Conservation (phyloP, 2,113 vertebrate genomes). For the Lontra canadensis region DNA sequence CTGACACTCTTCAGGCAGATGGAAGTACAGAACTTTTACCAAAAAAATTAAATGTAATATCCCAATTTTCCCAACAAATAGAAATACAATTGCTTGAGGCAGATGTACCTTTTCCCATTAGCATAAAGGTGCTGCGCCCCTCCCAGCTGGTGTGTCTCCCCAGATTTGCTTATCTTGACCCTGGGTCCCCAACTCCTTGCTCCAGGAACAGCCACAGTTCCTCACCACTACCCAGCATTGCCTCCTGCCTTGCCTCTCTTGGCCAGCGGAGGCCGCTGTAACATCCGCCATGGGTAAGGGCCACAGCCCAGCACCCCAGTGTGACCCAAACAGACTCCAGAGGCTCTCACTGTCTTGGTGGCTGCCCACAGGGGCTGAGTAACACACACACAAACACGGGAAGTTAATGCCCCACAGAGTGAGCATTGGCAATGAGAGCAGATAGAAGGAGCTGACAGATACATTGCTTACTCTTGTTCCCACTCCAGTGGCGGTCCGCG, state of each 20-base stretch:
- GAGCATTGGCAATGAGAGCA: background rate
- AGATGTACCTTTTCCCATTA: background rate
- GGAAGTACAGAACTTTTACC: background rate
- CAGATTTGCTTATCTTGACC: background rate
- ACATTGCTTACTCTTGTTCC: background rate
- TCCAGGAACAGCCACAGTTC: background rate
- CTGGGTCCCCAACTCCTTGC: background rate
- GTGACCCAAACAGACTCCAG: background rate
- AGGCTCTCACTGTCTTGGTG: background rate
- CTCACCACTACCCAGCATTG: background rate
- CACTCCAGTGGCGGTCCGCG: background rate
- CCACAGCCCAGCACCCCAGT: too few species aligned
- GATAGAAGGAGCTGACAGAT: background rate
- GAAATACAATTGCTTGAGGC: background rate
- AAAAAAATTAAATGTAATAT: background rate
- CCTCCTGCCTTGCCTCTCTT: background rate
- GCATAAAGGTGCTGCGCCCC: background rate
- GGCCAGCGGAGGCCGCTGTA: background rate
- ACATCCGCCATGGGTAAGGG: background rate
- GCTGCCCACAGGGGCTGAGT: background rate
- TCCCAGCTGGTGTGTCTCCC: too few species aligned
- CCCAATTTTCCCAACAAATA: background rate
- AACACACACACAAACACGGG: background rate
- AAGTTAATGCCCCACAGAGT: background rate
- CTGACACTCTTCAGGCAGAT: background rate